A percentile compares a stretch with the other conserved stretches of the same genome.
phyloP scores from a whole-genome alignment of 2,888 invertebrate species.

The Lasioglossum marginatum region DNA sequence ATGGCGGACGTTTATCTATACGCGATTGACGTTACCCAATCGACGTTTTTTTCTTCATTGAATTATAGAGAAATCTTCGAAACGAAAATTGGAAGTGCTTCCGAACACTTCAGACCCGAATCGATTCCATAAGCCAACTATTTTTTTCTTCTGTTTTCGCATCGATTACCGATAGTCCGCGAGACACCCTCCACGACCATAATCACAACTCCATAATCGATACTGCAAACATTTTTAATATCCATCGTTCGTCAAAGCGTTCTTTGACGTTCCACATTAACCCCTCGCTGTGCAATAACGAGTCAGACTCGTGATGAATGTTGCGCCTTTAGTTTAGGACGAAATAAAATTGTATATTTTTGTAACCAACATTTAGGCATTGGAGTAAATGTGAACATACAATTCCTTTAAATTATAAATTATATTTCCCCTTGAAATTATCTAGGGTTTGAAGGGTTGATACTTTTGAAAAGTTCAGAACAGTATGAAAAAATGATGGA shows the following conservation, averaged over 20 bases:
- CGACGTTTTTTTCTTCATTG: neutral
- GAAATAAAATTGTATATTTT: neutral
- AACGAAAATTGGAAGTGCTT: slow-evolving; percentile 2
- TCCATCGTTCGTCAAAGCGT: neutral
- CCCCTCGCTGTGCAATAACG: neutral
- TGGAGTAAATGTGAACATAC: neutral
- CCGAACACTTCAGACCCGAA: neutral
- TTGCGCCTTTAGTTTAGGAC: too few relatives aligned
- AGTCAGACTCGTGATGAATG: neutral
- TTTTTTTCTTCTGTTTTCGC: neutral
- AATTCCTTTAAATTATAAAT: neutral
- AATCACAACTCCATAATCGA: neutral
- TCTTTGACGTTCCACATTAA: neutral
- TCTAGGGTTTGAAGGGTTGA: neutral
- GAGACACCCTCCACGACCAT: neutral
- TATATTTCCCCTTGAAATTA: neutral
- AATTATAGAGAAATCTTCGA: slow-evolving; percentile 11
- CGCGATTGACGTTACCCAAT: slow-evolving; percentile 35
- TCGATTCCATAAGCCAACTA: neutral
- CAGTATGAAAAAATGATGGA: neutral
- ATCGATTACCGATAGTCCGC: neutral
- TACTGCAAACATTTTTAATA: neutral
- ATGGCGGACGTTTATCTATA: slow-evolving; percentile 15
- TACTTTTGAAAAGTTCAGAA: neutral
- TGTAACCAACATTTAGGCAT: neutral